Base-by-base conservation (phyloP, 1,140 invertebrate genomes). In the Thaumetopoea pityocampa region DNA sequence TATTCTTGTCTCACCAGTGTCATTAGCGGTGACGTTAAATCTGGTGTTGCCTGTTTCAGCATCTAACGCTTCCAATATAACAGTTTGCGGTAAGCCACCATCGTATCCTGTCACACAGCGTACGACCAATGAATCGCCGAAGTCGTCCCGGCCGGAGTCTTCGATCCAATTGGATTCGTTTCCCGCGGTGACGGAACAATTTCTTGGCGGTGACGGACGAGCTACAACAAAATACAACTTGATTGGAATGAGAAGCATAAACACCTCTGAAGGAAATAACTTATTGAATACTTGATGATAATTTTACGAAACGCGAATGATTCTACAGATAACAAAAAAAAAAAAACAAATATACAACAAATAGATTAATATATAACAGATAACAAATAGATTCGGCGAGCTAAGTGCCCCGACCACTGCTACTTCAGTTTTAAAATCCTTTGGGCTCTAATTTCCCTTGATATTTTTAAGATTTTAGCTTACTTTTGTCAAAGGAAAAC, bases 11-110 rank as follows among this genome's bases (percentile, higher is more conserved):
- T n/a, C n/a, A 80, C 79, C 67, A 36, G 73, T 83, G 22, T 80
- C 78, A 58, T 83, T 80, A 11, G 73, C 66, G 22, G 76, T 74
- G 8, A 80, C 66, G 12, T 77, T 78, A 30, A 83, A 80, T 17
- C 57, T 51, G 2, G 70, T 53, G 4, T 40, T 30, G 1, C 68
- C 72, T 26, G 45, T 71, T 5, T 33, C 22, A 10, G 68, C 47
- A 28, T 83, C 78, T 10, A 80, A 47, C 8, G 78, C 78, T 49
- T 83, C 78, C 6, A 83, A 12, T 1, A 83, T 63, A 0, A 80
- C 66, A 4, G 78, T 45, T 22, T 82, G 78, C 0, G 78, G 78
- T 8, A 82, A 47, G 6, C 78, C 78, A 0, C 78, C 78, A 10
- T 82, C 76, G 26, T 79, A 79, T 0, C 79, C 79, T 4, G 70